Conservation (phyloP, 2,888 invertebrate species). For the Xestia ashworthii region DNA sequence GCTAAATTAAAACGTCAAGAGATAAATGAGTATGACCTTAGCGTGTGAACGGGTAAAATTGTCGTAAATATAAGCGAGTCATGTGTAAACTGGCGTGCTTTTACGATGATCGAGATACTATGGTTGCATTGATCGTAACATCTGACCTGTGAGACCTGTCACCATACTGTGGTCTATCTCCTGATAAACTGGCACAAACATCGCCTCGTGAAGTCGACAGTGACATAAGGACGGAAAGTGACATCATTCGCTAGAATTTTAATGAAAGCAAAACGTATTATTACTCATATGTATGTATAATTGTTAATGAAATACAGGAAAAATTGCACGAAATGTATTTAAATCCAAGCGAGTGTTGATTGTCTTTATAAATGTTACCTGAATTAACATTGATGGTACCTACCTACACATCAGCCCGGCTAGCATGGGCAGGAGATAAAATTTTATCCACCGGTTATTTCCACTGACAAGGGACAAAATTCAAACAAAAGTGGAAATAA, state of each 20-base stretch:
- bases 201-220: background rate
- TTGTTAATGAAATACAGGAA: background rate
- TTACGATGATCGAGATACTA: slow-evolving; percentile 50
- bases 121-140: slow-evolving; percentile 45
- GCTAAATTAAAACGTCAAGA: slow-evolving; percentile 21
- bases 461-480: too few species aligned
- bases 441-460: too few species aligned
- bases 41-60: slow-evolving; percentile 1
- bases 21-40: slow-evolving; percentile 41
- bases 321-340: background rate
- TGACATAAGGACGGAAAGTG: slow-evolving; percentile 37
- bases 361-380: background rate
- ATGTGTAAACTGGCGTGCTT: slow-evolving; percentile 53
- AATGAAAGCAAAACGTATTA: slow-evolving; percentile 13
- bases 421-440: too few species aligned
- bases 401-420: too few species aligned
- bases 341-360: background rate
- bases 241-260: slow-evolving; percentile 29
- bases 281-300: background rate
- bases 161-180: slow-evolving; percentile 2
- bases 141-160: slow-evolving; percentile 47
- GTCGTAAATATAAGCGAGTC: slow-evolving; percentile 30
- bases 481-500: too few species aligned
- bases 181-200: slow-evolving; percentile 44
- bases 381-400: background rate